A percentile compares a stretch with the other conserved stretches of the same genome.
Evolutionary conservation across 2,888 invertebrate genomes (phyloP).

Genomic region (Phengaris alcon): DNA sequence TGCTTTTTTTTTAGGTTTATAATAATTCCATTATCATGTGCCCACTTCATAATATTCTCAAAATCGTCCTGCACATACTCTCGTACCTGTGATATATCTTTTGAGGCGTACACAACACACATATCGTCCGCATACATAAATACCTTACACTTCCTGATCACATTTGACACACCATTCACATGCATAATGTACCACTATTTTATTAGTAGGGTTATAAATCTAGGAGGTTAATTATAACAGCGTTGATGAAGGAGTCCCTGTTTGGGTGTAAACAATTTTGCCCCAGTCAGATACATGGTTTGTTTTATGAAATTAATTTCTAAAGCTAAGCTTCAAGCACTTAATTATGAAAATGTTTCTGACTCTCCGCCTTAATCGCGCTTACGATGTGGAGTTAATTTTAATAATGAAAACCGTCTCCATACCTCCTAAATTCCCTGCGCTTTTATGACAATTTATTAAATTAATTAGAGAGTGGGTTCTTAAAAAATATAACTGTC

Average conservation of each 20-base stretch:
- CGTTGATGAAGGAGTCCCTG: neutral
- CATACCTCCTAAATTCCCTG: neutral
- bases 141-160: no score
- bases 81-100: no score
- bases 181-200: no score
- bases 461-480: neutral
- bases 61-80: no score
- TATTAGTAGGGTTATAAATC: neutral
- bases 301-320: constrained; percentile 5
- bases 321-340: constrained; percentile 15
- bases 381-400: constrained; percentile 21
- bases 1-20: no score
- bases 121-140: no score
- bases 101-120: no score
- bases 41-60: no score
- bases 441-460: constrained; percentile 8
- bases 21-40: no score
- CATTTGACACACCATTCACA: no score
- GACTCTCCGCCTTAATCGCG: constrained; percentile 2
- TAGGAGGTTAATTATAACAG: neutral
- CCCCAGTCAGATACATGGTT: neutral
- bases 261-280: constrained; percentile 10
- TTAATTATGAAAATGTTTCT: constrained; percentile 18
- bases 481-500: neutral
- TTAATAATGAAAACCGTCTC: constrained; percentile 1